phyloP scores from a whole-genome alignment of 2,113 vertebrate genomes.

The Podiceps cristatus region DNA sequence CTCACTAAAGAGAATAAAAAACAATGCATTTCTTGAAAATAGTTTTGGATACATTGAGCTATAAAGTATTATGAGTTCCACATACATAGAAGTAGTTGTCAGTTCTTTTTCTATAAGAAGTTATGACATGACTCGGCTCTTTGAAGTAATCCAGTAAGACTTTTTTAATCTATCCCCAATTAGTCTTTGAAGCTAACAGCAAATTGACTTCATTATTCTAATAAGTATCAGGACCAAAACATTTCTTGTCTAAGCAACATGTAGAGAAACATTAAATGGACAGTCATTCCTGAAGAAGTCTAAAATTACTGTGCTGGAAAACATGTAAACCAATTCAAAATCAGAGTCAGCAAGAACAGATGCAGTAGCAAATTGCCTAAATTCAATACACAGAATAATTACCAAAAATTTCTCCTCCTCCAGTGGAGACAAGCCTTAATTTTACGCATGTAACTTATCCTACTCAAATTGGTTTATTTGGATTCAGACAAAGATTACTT shows the following conservation, averaged over 20 bases:
- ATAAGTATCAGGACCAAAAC: not conserved
- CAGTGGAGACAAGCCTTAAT: not conserved
- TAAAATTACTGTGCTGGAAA: not conserved
- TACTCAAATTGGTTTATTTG: not conserved
- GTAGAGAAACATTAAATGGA: not conserved
- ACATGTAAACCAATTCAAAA: not conserved
- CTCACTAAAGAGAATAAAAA: not conserved
- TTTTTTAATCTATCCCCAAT: not conserved
- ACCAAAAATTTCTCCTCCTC: not conserved
- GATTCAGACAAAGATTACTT: not conserved
- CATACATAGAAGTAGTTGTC: not conserved
- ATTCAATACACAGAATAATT: not conserved
- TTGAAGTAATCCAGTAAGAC: not conserved
- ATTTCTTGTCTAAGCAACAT: not conserved
- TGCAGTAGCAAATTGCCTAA: not conserved
- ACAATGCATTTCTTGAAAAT: not conserved
- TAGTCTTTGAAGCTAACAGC: not conserved
- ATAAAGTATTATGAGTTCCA: not conserved
- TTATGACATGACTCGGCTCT: not conserved
- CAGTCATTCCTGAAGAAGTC: not conserved
- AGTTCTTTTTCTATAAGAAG: not conserved
- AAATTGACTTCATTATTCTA: not conserved
- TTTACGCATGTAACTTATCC: not conserved
- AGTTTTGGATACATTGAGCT: not conserved
- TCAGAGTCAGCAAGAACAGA: not conserved